These are phyloP conservation scores for Drosophila auraria DNA, from an alignment of 1,140 invertebrate genomes.

Conservation along the genomic window DNA sequence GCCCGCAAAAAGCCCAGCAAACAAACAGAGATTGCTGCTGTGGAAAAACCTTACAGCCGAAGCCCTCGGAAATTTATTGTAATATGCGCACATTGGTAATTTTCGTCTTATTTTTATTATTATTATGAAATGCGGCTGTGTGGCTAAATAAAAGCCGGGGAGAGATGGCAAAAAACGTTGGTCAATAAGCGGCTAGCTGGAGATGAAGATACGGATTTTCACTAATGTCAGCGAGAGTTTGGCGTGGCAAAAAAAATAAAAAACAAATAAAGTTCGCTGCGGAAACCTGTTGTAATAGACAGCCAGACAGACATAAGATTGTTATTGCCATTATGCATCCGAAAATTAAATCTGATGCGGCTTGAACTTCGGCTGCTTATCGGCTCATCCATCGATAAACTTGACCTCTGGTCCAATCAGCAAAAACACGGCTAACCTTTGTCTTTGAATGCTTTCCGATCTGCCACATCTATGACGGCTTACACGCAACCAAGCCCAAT, in stretches of 20 bases:
- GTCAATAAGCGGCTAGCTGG: constrained; percentile 46
- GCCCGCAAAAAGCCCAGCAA: constrained; percentile 54
- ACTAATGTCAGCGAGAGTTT: constrained; percentile 50
- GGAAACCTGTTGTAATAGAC: constrained; percentile 56
- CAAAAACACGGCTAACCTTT: constrained; percentile 21
- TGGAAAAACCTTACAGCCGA: constrained; percentile 49
- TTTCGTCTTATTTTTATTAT: constrained; percentile 72
- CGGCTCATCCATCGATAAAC: constrained; percentile 46
- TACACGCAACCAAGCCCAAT: constrained; percentile 71
- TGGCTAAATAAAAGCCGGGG: constrained; percentile 61
- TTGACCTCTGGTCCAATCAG: constrained; percentile 73
- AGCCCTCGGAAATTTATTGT: constrained; percentile 70
- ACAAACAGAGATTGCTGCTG: constrained; percentile 40
- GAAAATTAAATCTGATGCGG: constrained; percentile 47
- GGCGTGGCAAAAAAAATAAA: constrained; percentile 35
- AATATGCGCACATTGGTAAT: constrained; percentile 80
- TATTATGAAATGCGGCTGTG: constrained; percentile 69
- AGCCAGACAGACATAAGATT: constrained; percentile 29
- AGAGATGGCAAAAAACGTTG: constrained; percentile 56
- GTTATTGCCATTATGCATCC: constrained; percentile 37
- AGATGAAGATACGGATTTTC: constrained; percentile 56
- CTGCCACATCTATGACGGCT: constrained; percentile 34
- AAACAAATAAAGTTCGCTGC: constrained; percentile 24
- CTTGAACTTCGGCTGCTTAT: constrained; percentile 70
- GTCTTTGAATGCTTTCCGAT: constrained; percentile 11